Conservation (phyloP, 2,888 invertebrate species). For the Antheraea yamamai region DNA sequence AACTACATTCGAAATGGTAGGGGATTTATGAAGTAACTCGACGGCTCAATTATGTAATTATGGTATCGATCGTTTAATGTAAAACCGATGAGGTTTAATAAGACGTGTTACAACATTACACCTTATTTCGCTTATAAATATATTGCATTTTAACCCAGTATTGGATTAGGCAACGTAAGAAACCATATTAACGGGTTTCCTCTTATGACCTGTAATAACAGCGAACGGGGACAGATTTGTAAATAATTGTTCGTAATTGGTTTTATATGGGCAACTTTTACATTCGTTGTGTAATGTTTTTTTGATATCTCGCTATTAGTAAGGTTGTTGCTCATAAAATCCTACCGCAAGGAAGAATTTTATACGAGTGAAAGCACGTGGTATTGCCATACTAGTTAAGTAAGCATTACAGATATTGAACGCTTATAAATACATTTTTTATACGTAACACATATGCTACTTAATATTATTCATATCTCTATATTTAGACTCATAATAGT, state of each 20-base stretch:
- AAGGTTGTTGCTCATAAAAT: neutral
- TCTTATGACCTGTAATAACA: conserved; percentile 44
- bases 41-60: neutral
- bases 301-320: neutral
- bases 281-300: conserved; percentile 25
- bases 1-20: no score
- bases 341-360: neutral
- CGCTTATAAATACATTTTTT: neutral
- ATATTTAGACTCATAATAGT: neutral
- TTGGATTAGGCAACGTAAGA: conserved; percentile 39
- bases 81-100: conserved; percentile 42
- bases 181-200: conserved; percentile 46
- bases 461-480: neutral
- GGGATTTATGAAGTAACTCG: neutral
- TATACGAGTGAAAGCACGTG: neutral
- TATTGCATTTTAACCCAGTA: conserved; percentile 35
- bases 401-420: neutral
- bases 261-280: conserved; percentile 28
- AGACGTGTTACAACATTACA: conserved; percentile 26
- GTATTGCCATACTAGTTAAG: neutral
- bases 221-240: conserved; percentile 47
- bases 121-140: conserved; percentile 32
- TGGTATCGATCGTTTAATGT: conserved; percentile 33
- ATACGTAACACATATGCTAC: neutral
- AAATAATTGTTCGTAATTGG: conserved; percentile 52